Base-by-base conservation (phyloP, 2,797 vertebrate genomes). In the Enteromius anoplus region DNA sequence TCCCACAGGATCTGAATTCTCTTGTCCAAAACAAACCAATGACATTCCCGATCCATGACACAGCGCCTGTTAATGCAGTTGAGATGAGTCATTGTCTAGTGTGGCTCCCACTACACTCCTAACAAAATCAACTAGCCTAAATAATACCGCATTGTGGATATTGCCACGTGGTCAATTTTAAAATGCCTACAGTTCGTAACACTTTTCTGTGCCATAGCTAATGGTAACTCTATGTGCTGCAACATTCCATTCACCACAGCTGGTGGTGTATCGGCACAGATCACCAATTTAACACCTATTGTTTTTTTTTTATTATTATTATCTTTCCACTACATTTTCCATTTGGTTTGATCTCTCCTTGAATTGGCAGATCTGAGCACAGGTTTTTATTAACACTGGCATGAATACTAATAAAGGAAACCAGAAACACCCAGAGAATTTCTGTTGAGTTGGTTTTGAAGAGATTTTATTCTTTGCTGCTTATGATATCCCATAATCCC, bases 11-110 rank as follows among this genome's bases (percentile, higher is more conserved):
- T 88, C 68, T 81, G 84, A 88, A 86, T 80, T 81, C 84, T 73
- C 80, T 81, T 60, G 51, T 84, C 82, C 84, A 84, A 89, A 85
- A 84, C 88, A 84, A 87, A 86, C 81, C 75, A 53, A 85, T 86
- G 78, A 76, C 85, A 73, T 87, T 89, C 83, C 75, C 81, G 62
- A 42, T 69, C 79, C 65, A 65, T 75, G 26, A 79, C 78, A 84
- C n/a, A 78, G 45, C 78, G 85, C 71, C 75, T 83, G 62, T 42
- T 86, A 86, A 89, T 81, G 82, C 65, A 58, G 70, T 84, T 55
- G 62, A 85, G 82, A 85, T 87, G 81, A 89, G 62, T 87, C 85
- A 84, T 79, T 3, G 58, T 85, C 65, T 86, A 75, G n/a, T 69
- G 62, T 53, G 80, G 75, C 62, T 84, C 81, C 23, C 82, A 53